Conservation (phyloP, 2,797 vertebrate species). For the Pyrrhura leucotis region DNA sequence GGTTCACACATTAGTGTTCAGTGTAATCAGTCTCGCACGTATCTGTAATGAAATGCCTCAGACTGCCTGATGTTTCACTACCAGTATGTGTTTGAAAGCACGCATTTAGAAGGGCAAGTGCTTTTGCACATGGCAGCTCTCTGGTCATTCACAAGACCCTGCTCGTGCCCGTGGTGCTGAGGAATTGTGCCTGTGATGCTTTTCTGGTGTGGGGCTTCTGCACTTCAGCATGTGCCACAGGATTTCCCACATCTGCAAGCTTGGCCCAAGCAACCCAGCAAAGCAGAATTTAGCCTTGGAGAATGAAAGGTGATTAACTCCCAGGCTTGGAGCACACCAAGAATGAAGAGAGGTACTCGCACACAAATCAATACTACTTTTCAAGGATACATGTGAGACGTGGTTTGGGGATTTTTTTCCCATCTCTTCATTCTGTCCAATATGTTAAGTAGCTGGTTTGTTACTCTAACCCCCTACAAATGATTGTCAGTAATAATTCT, state of each 20-base stretch:
- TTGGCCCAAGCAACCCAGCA: background rate
- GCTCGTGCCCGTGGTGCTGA: background rate
- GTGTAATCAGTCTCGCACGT: background rate
- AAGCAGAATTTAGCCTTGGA: background rate
- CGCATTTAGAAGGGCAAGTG: background rate
- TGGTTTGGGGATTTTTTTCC: background rate
- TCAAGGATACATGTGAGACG: background rate
- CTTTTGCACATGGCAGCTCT: background rate
- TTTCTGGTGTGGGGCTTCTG: background rate
- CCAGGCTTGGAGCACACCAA: background rate
- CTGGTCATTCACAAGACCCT: rapidly evolving
- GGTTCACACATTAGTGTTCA: background rate
- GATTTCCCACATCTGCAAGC: background rate
- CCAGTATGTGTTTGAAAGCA: rapidly evolving
- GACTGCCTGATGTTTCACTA: background rate
- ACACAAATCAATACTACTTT: constrained; percentile 8
- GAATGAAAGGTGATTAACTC: background rate
- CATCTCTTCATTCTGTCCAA: background rate
- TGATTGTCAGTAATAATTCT: constrained; percentile 77
- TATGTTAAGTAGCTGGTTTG: constrained; percentile 37
- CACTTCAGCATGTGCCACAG: background rate
- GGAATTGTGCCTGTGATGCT: background rate
- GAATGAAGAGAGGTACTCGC: background rate
- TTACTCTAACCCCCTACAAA: constrained; percentile 59
- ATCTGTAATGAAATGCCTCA: background rate